Conservation (phyloP, 2,888 invertebrate species). For the Idaea dimidiata region DNA sequence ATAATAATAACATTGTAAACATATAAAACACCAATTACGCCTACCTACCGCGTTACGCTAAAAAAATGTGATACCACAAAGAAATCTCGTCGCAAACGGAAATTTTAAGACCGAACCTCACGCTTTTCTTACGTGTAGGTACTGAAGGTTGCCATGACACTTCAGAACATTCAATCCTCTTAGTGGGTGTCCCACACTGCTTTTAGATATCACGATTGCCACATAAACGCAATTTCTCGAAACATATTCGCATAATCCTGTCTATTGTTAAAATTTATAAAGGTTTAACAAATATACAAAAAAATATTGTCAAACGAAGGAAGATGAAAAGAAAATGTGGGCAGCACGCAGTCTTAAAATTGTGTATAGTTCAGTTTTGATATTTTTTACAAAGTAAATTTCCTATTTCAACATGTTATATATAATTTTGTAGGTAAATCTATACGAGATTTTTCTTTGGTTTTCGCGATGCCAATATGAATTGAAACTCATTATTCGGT, state of each 20-base stretch:
- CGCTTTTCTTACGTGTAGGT: not conserved
- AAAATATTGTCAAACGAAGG: not conserved
- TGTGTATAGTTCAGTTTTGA: not conserved
- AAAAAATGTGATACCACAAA: no score
- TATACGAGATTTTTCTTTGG: no score
- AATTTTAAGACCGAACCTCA: not conserved
- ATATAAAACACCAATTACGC: not conserved
- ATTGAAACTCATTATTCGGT: no score
- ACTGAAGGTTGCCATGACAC: conserved; percentile 28
- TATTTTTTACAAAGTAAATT: no score
- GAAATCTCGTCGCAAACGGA: not conserved
- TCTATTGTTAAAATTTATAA: conserved; percentile 3
- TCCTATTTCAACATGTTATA: no score
- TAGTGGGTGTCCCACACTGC: conserved; percentile 21
- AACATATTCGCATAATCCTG: not conserved
- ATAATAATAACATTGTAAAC: not conserved
- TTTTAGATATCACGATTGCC: conserved; percentile 23
- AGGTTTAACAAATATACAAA: not conserved
- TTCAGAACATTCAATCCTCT: conserved; percentile 30
- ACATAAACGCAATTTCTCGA: conserved; percentile 14
- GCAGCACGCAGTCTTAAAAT: not conserved
- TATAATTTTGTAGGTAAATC: no score
- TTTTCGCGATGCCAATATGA: no score
- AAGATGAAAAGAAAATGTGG: not conserved
- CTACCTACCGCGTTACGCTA: not conserved